Evolutionary conservation across 2,888 invertebrate species (phyloP).

Genomic region (Trichogramma dendrolimi): DNA sequence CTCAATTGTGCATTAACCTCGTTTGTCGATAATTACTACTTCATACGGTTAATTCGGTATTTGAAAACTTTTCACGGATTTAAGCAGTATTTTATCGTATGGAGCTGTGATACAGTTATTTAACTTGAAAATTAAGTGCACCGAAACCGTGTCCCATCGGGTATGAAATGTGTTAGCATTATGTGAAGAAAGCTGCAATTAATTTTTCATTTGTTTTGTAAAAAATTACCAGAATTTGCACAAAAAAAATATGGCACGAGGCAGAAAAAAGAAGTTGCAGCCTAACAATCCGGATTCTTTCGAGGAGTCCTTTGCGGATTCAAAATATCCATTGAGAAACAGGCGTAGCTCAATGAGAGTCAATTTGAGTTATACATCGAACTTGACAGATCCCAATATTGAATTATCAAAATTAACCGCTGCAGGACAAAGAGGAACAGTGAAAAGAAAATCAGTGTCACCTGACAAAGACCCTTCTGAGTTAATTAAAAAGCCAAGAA

Average conservation of each 20-base stretch:
- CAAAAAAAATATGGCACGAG: conserved; percentile 9
- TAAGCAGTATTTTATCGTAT: too few relatives aligned
- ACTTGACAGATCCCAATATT: conserved; percentile 35
- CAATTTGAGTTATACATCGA: conserved; percentile 40
- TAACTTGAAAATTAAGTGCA: too few relatives aligned
- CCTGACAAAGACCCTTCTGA: too few relatives aligned
- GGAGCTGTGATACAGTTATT: too few relatives aligned
- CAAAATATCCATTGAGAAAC: conserved; percentile 7
- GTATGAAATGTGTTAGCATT: too few relatives aligned
- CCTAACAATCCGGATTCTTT: background rate
- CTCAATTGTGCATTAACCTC: too few relatives aligned
- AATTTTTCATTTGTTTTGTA: background rate
- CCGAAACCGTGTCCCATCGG: too few relatives aligned
- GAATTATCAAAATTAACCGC: conserved; percentile 26
- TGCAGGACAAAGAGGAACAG: conserved; percentile 6
- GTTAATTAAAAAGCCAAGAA: too few relatives aligned
- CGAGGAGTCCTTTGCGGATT: conserved; percentile 10
- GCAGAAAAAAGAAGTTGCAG: conserved; percentile 2
- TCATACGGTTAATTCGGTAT: too few relatives aligned
- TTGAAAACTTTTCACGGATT: too few relatives aligned
- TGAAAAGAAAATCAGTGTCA: background rate
- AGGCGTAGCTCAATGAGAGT: conserved; percentile 41
- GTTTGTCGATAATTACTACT: too few relatives aligned
- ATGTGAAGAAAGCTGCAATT: background rate
- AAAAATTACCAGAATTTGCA: background rate